Evolutionary conservation across 1,140 invertebrate genomes (phyloP).

Genomic region (Drosophila lowei): DNA sequence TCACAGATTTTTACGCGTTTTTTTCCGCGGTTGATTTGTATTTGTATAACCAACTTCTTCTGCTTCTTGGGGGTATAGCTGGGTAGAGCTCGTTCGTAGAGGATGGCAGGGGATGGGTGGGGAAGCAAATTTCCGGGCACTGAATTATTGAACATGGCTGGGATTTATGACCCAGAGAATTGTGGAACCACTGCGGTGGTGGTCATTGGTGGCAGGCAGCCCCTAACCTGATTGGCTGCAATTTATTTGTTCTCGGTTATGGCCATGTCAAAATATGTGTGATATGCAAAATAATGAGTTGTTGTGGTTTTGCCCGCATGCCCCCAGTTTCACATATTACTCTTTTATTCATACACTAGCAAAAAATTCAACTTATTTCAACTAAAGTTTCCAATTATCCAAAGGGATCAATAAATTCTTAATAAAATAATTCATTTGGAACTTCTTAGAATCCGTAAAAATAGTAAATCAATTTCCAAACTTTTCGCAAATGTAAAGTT

Average conservation of each 20-base stretch:
- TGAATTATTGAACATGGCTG: conserved; percentile 70
- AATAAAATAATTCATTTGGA: too few relatives aligned
- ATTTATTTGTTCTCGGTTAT: conserved; percentile 78
- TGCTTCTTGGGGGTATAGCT: conserved; percentile 12
- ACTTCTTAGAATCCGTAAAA: too few relatives aligned
- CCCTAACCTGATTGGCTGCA: conserved; percentile 68
- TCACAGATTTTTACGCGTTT: conserved; percentile 74
- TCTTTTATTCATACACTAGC: conserved; percentile 39
- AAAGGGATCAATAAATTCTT: too few relatives aligned
- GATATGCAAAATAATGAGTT: conserved; percentile 80
- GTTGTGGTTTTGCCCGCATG: conserved; percentile 55
- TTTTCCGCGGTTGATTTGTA: conserved; percentile 53
- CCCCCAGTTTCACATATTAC: conserved; percentile 13
- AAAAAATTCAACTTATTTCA: too few relatives aligned
- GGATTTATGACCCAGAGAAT: conserved; percentile 68
- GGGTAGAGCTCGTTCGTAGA: background rate
- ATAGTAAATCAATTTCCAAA: too few relatives aligned
- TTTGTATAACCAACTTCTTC: conserved; percentile 33
- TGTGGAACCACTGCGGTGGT: conserved; percentile 26
- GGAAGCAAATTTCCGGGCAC: conserved; percentile 34
- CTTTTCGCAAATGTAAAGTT: too few relatives aligned
- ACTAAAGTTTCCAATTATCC: too few relatives aligned
- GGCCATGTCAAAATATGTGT: conserved; percentile 79
- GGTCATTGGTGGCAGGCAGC: conserved; percentile 43
- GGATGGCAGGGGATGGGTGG: background rate